Evolutionary conservation across 2,797 vertebrate genomes (phyloP).

Genomic region (Xerus rutilus): DNA sequence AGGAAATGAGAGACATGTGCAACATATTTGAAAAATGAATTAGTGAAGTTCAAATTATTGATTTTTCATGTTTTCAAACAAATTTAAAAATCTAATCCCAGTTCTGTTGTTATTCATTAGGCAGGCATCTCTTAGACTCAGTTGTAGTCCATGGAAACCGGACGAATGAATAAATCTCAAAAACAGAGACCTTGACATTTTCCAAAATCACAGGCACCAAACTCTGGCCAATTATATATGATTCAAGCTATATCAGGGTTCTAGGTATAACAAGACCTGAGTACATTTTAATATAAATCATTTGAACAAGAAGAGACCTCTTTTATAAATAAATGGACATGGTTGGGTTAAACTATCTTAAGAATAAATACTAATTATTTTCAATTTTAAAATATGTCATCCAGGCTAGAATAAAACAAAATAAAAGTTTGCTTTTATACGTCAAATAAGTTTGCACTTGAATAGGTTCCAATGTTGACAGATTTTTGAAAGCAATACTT

Average conservation of each 20-base stretch:
- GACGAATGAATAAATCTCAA: background rate
- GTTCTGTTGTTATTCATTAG: background rate
- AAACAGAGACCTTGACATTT: background rate
- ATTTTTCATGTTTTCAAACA: background rate
- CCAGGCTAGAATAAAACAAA: background rate
- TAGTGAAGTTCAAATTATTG: background rate
- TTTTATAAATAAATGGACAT: background rate
- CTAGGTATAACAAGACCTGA: background rate
- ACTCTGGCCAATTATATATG: background rate
- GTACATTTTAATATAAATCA: background rate
- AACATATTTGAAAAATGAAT: background rate
- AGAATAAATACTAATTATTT: background rate
- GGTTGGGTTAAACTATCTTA: background rate
- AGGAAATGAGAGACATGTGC: background rate
- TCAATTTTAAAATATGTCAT: conserved; percentile 2
- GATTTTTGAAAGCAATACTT: conserved; percentile 43
- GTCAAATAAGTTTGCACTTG: background rate
- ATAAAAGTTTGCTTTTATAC: background rate
- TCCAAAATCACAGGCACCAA: background rate
- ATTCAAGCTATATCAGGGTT: background rate
- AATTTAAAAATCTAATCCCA: background rate
- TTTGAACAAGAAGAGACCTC: background rate
- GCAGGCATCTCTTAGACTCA: background rate
- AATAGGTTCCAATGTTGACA: background rate
- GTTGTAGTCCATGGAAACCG: background rate